Base-by-base conservation (phyloP, 1,140 invertebrate genomes). In the Zaprionus taronus region DNA sequence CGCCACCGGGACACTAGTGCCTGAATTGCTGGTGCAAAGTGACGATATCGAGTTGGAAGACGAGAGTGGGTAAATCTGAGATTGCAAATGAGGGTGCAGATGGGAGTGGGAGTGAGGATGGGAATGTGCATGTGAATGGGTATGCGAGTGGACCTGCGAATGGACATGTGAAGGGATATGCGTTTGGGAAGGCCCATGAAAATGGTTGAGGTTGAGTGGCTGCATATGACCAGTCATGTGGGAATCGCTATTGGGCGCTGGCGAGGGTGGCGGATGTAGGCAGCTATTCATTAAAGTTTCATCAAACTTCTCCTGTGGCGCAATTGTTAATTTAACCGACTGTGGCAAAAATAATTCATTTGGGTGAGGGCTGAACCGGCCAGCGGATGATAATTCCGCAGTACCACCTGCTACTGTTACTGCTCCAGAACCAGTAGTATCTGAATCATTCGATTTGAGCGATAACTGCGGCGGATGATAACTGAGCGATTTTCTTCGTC, bases 201-300 rank as follows among this genome's bases (percentile, higher is more conserved):
- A 84, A 6, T 63, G 60, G 24, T 63, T 57, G 7, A 61, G 61
- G 24, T 64, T 60, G 2, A 56, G 22, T 47, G 28, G 55, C 22
- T 65, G 51, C 53, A 56, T 65, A 11, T 64, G 34, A 53, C 14
- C 44, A 55, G 20, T 12, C 63, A 55, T 56, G 65, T 44, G 84
- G 31, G 83, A 79, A 51, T 93, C 92, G 53, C 72, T 89, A 28
- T 85, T 92, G 1, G 92, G 92, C 2, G 92, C 92, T 28, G 92
- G 92, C 24, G 92, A 93, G 6, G 92, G 92, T 14, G 92, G 92
- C 1, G 92, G 91, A 2, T 51, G 47, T 4, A 87, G 55, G 14
- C 82, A 83, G 31, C 80, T 80, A 17, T 77, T 73, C 0, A 63
- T 55, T 41, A 79, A 51, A 2, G 78, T 28, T 36, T 92, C 91